A percentile compares a stretch with the other conserved stretches of the same genome.
Evolutionary conservation across 2,888 invertebrate species (phyloP).

Genomic region (Napeogenes inachia): DNA sequence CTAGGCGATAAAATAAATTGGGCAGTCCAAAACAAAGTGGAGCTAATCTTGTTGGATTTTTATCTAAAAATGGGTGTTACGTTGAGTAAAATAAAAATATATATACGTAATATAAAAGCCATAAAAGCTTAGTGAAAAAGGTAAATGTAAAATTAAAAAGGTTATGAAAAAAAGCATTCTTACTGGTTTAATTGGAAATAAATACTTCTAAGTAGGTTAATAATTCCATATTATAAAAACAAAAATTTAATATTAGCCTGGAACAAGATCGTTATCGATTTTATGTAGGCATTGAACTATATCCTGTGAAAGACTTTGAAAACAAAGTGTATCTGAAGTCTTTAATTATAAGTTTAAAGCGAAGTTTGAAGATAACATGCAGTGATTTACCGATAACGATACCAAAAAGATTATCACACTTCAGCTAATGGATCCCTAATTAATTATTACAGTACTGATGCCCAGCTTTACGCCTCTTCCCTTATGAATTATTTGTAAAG

Average conservation of each 20-base stretch:
- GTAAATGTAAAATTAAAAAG: no score
- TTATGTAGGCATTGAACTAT: no score
- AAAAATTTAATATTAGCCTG: no score
- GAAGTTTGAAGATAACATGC: background rate
- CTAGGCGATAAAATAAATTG: slow-evolving; percentile 40
- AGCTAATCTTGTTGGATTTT: slow-evolving; percentile 2
- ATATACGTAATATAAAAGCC: background rate
- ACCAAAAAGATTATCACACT: slow-evolving; percentile 64
- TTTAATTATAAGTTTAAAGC: background rate
- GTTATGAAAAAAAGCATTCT: no score
- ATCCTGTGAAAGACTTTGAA: no score
- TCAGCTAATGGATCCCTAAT: slow-evolving; percentile 59
- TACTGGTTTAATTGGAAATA: background rate
- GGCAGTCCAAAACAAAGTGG: slow-evolving; percentile 39
- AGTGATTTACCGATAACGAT: slow-evolving; percentile 40
- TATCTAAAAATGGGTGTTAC: background rate
- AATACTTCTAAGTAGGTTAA: no score
- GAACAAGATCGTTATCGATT: no score
- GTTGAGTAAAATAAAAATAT: background rate
- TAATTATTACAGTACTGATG: slow-evolving; percentile 49
- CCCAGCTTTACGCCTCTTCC: slow-evolving; percentile 8
- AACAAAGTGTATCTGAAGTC: no score
- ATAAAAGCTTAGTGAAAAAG: no score
- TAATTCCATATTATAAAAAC: no score
- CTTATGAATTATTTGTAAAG: slow-evolving; percentile 2